Conservation (phyloP, 2,888 invertebrate genomes). For the Campoplex capitator region DNA sequence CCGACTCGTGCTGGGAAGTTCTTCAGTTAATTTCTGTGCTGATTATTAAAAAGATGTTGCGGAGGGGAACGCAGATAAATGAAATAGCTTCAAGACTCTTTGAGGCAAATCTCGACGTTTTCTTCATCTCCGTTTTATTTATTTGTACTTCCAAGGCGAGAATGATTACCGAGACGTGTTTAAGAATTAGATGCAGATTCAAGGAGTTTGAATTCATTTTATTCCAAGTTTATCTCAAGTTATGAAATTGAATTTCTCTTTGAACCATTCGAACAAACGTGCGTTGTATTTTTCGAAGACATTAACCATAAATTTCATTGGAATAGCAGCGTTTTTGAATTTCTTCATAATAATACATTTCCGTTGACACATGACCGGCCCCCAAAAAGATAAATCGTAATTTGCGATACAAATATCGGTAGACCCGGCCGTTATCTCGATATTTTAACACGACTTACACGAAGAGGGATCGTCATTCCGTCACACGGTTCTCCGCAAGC, state of each 20-base stretch:
- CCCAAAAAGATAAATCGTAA: slow-evolving; percentile 16
- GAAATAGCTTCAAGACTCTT: background rate
- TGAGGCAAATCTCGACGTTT: background rate
- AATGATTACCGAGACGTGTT: background rate
- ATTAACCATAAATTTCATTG: background rate
- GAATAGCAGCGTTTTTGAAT: background rate
- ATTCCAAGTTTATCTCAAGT: background rate
- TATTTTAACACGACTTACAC: slow-evolving; percentile 30
- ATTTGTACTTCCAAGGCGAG: background rate
- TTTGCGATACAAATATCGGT: slow-evolving; percentile 22
- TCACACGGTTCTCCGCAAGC: slow-evolving; percentile 5
- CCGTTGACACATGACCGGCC: slow-evolving; percentile 16
- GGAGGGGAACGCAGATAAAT: background rate
- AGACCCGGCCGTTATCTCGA: slow-evolving; percentile 15
- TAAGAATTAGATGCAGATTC: background rate
- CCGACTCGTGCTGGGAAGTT: background rate
- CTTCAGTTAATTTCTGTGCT: background rate
- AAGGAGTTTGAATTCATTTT: background rate
- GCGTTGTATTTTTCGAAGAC: background rate
- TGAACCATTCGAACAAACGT: background rate
- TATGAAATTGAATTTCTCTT: background rate
- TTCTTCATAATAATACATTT: slow-evolving; percentile 12
- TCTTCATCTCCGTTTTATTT: background rate
- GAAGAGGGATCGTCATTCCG: slow-evolving; percentile 55
- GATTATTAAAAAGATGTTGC: background rate